A percentile compares a stretch with the other conserved stretches of the same genome.
These are phyloP conservation scores for Leiothrix lutea DNA, from an alignment of 2,113 vertebrate genomes.

Conservation along the genomic window DNA sequence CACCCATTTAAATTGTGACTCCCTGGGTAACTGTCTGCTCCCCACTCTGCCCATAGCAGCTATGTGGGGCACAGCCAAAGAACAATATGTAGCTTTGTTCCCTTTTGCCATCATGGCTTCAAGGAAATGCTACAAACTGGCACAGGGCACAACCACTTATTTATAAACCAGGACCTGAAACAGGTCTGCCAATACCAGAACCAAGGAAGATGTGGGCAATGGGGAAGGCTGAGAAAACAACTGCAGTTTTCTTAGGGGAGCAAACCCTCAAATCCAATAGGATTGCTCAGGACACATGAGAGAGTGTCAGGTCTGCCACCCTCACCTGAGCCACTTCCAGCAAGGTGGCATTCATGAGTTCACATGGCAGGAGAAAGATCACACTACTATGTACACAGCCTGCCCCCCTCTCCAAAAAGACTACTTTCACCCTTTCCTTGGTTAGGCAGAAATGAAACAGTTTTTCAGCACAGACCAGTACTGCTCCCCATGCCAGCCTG, in stretches of 20 bases:
- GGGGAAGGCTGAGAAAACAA: not conserved
- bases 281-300: not conserved
- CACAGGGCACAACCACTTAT: not conserved
- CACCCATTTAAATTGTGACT: not conserved
- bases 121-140: not conserved
- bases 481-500: not conserved
- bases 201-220: not conserved
- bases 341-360: not conserved
- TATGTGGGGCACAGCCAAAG: not conserved
- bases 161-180: not conserved
- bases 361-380: rapidly evolving
- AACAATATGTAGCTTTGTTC: rapidly evolving
- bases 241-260: not conserved
- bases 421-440: not conserved
- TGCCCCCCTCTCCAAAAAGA: not conserved
- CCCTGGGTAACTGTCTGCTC: not conserved
- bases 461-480: not conserved
- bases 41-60: not conserved
- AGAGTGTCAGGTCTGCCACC: not conserved
- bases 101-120: not conserved
- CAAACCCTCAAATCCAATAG: rapidly evolving
- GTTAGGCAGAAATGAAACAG: not conserved
- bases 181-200: not conserved
- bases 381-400: not conserved
- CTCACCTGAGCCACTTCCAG: rapidly evolving